A percentile compares a stretch with the other conserved stretches of the same genome.
Evolutionary conservation across 2,888 invertebrate species (phyloP).

Genomic region (Chironomus tentans): DNA sequence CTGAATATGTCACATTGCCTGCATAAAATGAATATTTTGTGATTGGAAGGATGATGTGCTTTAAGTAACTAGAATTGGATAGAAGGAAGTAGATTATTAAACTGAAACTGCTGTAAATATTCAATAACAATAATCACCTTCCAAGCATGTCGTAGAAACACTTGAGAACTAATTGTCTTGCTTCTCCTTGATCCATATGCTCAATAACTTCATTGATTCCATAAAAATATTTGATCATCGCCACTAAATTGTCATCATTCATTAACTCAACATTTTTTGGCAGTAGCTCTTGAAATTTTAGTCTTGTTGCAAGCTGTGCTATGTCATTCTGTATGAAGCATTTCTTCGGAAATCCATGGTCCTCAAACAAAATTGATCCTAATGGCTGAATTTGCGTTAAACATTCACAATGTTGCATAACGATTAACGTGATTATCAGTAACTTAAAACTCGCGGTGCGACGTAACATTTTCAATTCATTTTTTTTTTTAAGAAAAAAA

Average conservation of each 20-base stretch:
- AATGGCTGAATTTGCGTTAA: constrained; percentile 28
- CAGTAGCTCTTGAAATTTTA: constrained; percentile 35
- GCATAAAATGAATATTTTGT: constrained; percentile 39
- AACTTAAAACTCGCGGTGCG: constrained; percentile 7
- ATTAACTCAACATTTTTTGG: neutral
- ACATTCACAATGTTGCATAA: neutral
- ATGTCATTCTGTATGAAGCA: constrained; percentile 39
- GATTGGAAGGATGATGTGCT: constrained; percentile 36
- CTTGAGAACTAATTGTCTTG: constrained; percentile 32
- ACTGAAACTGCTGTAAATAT: too few species aligned
- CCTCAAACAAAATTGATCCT: constrained; percentile 38
- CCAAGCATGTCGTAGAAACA: constrained; percentile 40
- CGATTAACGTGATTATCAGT: neutral
- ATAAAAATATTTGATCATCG: constrained; percentile 37
- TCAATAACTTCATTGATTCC: constrained; percentile 35
- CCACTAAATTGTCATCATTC: neutral
- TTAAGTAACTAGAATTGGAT: constrained; percentile 33
- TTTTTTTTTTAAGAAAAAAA: neutral
- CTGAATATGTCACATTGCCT: constrained; percentile 34
- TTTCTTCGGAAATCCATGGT: constrained; percentile 32
- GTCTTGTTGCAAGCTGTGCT: constrained; percentile 36
- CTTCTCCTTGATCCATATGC: constrained; percentile 31
- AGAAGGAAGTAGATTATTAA: neutral
- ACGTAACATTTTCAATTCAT: constrained; percentile 18
- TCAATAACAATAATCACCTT: constrained; percentile 31